Evolutionary conservation across 2,888 invertebrate genomes (phyloP).

Genomic region (Chalcis sispes): DNA sequence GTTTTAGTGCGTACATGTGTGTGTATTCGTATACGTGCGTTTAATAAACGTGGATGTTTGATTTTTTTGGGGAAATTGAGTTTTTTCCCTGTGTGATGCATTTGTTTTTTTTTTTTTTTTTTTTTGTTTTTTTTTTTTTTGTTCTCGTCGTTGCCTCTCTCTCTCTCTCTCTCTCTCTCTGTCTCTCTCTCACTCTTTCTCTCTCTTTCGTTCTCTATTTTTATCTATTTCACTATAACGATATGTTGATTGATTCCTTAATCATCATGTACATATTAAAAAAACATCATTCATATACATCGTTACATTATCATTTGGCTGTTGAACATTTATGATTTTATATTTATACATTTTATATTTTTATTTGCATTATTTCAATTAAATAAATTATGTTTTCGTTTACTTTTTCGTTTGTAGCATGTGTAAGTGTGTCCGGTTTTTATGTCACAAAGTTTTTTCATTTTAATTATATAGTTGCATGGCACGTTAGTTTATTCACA

Average conservation of each 20-base stretch:
- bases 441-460: background rate
- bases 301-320: slow-evolving; percentile 28
- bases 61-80: slow-evolving; percentile 67
- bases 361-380: background rate
- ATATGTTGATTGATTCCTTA: slow-evolving; percentile 48
- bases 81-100: slow-evolving; percentile 60
- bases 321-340: slow-evolving; percentile 7
- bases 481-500: slow-evolving; percentile 29
- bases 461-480: slow-evolving; percentile 18
- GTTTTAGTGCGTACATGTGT: slow-evolving; percentile 57
- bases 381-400: slow-evolving; percentile 5
- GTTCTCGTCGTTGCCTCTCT: slow-evolving; percentile 30
- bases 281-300: slow-evolving; percentile 35
- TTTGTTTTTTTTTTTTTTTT: slow-evolving; percentile 37
- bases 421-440: background rate
- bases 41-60: slow-evolving; percentile 37
- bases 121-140: background rate
- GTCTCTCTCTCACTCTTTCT: slow-evolving; percentile 13
- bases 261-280: slow-evolving; percentile 51
- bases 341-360: slow-evolving; percentile 6
- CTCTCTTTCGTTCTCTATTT: no score
- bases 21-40: slow-evolving; percentile 56
- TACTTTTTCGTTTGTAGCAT: slow-evolving; percentile 7
- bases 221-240: slow-evolving; percentile 15
- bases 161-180: slow-evolving; percentile 30